Evolutionary conservation across 2,797 vertebrate genomes (phyloP).

Genomic region (Argya squamiceps): DNA sequence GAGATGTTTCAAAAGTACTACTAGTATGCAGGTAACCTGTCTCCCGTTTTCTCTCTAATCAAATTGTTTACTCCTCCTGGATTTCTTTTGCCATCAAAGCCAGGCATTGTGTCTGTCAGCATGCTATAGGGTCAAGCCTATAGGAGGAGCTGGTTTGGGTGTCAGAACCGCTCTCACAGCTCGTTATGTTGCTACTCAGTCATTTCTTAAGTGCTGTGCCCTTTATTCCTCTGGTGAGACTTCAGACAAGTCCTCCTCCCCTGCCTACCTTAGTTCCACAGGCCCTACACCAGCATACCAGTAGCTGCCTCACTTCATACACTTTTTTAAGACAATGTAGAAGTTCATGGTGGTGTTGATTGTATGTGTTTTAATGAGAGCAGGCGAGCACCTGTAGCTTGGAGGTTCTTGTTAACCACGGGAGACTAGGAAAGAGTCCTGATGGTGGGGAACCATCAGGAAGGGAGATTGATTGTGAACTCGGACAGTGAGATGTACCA

Average conservation of each 20-base stretch:
- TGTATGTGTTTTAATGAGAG: background rate
- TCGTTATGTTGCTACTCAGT: background rate
- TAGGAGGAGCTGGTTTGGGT: background rate
- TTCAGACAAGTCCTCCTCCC: background rate
- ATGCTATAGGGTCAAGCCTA: background rate
- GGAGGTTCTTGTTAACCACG: fast-evolving
- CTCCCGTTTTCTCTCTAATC: background rate
- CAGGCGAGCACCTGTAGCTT: background rate
- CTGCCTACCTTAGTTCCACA: background rate
- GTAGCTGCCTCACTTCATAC: background rate
- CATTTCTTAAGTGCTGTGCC: fast-evolving
- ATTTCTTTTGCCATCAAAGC: background rate
- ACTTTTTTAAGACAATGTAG: background rate
- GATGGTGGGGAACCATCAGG: background rate
- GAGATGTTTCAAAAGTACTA: background rate
- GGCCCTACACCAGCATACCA: background rate
- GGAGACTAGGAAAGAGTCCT: background rate
- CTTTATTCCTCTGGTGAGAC: background rate
- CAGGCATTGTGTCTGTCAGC: background rate
- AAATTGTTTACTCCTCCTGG: background rate
- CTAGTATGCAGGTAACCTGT: background rate
- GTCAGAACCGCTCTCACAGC: background rate
- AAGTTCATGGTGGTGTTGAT: background rate
- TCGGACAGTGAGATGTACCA: background rate
- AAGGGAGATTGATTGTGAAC: background rate